These are phyloP conservation scores for Rhogogaster chlorosoma DNA, from an alignment of 2,888 invertebrate genomes.

Conservation along the genomic window DNA sequence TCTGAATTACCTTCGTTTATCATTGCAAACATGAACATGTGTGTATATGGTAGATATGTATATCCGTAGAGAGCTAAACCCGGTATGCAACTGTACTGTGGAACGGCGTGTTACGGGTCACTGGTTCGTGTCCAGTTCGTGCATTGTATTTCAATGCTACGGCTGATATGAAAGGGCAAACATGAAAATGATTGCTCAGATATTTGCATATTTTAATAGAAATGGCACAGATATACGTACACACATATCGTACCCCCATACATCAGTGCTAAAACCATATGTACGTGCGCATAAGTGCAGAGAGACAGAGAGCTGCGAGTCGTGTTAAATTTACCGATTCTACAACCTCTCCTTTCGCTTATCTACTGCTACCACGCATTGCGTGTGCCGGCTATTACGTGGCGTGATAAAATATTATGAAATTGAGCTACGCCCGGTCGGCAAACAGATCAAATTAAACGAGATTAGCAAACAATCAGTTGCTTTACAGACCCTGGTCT, in stretches of 20 bases:
- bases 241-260: neutral
- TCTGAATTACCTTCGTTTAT: conserved; percentile 65
- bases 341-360: conserved; percentile 25
- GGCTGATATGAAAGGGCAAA: conserved; percentile 52
- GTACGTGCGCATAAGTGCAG: neutral
- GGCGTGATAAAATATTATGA: conserved; percentile 13
- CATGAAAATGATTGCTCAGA: conserved; percentile 51
- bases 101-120: conserved; percentile 56
- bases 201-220: conserved; percentile 54
- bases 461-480: conserved; percentile 22
- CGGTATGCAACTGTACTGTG: conserved; percentile 42
- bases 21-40: conserved; percentile 55
- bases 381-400: conserved; percentile 33
- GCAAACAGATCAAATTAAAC: neutral
- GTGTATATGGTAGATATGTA: conserved; percentile 8
- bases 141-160: conserved; percentile 52
- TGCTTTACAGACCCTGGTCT: neutral
- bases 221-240: conserved; percentile 17
- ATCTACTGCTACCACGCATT: conserved; percentile 27
- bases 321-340: conserved; percentile 38
- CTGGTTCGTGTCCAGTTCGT: conserved; percentile 57
- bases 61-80: conserved; percentile 10
- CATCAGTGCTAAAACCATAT: neutral
- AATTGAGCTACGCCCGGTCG: neutral
- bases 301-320: neutral